Evolutionary conservation across 2,797 vertebrate species (phyloP).

Genomic region (Molossus molossus): DNA sequence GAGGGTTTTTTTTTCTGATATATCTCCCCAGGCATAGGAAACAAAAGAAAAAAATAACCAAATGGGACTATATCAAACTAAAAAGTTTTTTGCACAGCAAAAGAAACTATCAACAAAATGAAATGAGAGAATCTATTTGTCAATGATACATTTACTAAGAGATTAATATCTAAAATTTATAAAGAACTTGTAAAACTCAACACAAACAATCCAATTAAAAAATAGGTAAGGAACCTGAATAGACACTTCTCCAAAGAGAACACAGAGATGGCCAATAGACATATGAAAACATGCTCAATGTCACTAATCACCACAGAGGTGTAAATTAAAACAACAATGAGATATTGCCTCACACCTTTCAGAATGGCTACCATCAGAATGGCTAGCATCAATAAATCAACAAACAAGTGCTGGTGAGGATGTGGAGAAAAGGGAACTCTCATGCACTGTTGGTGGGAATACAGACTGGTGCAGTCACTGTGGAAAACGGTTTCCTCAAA

Average conservation of each 20-base stretch:
- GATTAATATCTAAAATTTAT: neutral
- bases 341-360: neutral
- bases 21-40: neutral
- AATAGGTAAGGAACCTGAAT: neutral
- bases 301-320: neutral
- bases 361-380: neutral
- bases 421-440: neutral
- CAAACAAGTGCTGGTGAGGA: neutral
- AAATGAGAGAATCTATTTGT: neutral
- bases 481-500: neutral
- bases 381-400: neutral
- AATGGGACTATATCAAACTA: neutral
- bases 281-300: neutral
- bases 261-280: neutral
- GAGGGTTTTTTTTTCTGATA: neutral
- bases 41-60: neutral
- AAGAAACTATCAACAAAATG: neutral
- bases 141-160: neutral
- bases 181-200: neutral
- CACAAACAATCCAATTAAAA: neutral
- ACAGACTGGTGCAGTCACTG: neutral
- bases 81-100: neutral
- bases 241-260: neutral
- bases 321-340: neutral
- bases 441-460: neutral